Conservation (phyloP, 2,797 vertebrate genomes). For the Gadopsis bispinosus region DNA sequence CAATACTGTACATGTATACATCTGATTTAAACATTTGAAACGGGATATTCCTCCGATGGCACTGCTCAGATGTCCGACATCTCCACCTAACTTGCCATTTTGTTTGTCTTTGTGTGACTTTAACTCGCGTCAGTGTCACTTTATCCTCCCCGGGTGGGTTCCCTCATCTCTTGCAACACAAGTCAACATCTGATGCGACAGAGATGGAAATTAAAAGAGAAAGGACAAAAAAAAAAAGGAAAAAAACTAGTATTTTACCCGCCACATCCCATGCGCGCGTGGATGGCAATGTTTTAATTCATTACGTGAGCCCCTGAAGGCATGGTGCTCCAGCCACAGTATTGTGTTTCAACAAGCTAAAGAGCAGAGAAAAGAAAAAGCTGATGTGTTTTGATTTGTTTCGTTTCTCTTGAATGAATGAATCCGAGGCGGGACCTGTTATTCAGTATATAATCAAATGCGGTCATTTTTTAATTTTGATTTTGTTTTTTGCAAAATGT, state of each 20-base stretch:
- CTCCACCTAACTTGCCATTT: slow-evolving; percentile 65
- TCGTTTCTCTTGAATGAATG: slow-evolving; percentile 63
- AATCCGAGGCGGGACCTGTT: slow-evolving; percentile 83
- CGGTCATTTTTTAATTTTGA: slow-evolving; percentile 55
- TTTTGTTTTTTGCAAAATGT: slow-evolving; percentile 73
- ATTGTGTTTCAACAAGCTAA: slow-evolving; percentile 60
- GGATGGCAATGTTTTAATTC: slow-evolving; percentile 55
- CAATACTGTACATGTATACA: slow-evolving; percentile 46
- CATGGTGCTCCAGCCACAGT: slow-evolving; percentile 56
- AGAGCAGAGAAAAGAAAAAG: slow-evolving; percentile 59
- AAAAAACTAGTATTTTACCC: slow-evolving; percentile 44
- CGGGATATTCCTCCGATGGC: slow-evolving; percentile 54
- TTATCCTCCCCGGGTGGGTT: slow-evolving; percentile 49
- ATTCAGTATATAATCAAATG: slow-evolving; percentile 75
- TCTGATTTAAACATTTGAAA: slow-evolving; percentile 57
- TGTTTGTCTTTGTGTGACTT: slow-evolving; percentile 71
- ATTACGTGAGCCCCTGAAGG: slow-evolving; percentile 57
- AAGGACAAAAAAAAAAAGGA: slow-evolving; percentile 19
- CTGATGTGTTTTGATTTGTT: slow-evolving; percentile 53
- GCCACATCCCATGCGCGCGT: slow-evolving; percentile 37
- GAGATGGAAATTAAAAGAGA: slow-evolving; percentile 41
- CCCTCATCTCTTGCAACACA: slow-evolving; percentile 29
- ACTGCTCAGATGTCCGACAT: slow-evolving; percentile 41
- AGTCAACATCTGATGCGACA: slow-evolving; percentile 25
- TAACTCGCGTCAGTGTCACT: slow-evolving; percentile 67